Evolutionary conservation across 2,888 invertebrate species (phyloP).

Genomic region (Nowickia ferox): DNA sequence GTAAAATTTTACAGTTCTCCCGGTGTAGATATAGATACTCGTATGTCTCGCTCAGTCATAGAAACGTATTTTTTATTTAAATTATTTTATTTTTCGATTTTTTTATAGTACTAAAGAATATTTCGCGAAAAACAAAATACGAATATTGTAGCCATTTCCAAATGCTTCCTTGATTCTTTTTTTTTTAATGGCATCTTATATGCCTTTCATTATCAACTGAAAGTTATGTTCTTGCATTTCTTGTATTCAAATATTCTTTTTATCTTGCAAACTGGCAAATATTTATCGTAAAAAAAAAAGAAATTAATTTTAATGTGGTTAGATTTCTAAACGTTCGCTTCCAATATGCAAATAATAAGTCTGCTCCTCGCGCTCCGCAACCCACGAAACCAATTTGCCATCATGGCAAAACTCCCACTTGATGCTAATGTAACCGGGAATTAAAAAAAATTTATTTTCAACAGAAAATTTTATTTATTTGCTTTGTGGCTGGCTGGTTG

Average conservation of each 20-base stretch:
- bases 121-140: too few species aligned
- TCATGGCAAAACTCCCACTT: constrained; percentile 48
- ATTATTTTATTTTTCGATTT: too few species aligned
- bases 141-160: neutral
- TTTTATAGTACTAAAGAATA: too few species aligned
- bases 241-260: constrained; percentile 25
- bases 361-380: neutral
- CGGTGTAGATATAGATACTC: too few species aligned
- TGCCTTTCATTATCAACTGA: constrained; percentile 13
- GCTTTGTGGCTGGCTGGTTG: constrained; percentile 16
- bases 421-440: constrained; percentile 54
- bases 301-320: constrained; percentile 55
- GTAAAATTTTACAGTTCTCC: too few species aligned
- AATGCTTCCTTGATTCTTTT: neutral
- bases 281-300: constrained; percentile 41
- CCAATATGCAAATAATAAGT: constrained; percentile 8
- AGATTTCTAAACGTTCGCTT: neutral
- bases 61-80: too few species aligned
- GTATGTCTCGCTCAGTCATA: too few species aligned
- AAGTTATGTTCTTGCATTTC: constrained; percentile 1
- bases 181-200: neutral
- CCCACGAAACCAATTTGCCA: neutral
- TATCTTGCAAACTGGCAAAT: constrained; percentile 38
- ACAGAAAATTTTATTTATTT: constrained; percentile 25
- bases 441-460: constrained; percentile 47